phyloP scores from a whole-genome alignment of 2,888 invertebrate genomes.

The Drosophila kuntzei region DNA sequence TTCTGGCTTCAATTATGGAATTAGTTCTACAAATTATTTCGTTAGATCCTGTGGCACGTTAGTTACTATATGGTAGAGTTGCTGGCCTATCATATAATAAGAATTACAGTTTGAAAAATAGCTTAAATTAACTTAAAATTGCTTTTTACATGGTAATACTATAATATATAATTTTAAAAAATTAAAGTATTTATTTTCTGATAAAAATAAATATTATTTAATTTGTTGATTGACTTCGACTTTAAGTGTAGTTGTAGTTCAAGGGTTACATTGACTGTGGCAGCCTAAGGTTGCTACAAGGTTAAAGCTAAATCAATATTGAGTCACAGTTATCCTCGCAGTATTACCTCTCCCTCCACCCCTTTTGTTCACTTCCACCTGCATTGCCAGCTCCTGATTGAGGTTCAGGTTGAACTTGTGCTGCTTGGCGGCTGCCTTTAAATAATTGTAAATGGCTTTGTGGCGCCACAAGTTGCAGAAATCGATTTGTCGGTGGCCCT shows the following conservation, averaged over 20 bases:
- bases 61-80: too few species aligned
- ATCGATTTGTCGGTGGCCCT: slow-evolving; percentile 77
- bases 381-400: not conserved
- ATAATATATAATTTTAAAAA: not conserved
- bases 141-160: not conserved
- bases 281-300: slow-evolving; percentile 30
- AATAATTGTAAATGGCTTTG: slow-evolving; percentile 73
- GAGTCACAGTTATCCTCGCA: slow-evolving; percentile 36
- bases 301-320: slow-evolving; percentile 58
- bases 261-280: slow-evolving; percentile 20
- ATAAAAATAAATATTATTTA: not conserved
- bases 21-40: too few species aligned
- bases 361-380: not conserved
- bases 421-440: slow-evolving; percentile 57
- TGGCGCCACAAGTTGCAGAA: slow-evolving; percentile 73
- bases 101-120: too few species aligned
- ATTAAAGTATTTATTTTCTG: not conserved
- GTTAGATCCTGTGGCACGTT: too few species aligned
- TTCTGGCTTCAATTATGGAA: too few species aligned
- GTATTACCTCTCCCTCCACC: not conserved
- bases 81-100: too few species aligned
- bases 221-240: not conserved
- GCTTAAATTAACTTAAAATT: not conserved
- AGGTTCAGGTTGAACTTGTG: not conserved
- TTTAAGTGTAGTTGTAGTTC: slow-evolving; percentile 29